A percentile compares a stretch with the other conserved stretches of the same genome.
Conservation (phyloP, 2,888 invertebrate species). For the Drosophila subsilvestris region DNA sequence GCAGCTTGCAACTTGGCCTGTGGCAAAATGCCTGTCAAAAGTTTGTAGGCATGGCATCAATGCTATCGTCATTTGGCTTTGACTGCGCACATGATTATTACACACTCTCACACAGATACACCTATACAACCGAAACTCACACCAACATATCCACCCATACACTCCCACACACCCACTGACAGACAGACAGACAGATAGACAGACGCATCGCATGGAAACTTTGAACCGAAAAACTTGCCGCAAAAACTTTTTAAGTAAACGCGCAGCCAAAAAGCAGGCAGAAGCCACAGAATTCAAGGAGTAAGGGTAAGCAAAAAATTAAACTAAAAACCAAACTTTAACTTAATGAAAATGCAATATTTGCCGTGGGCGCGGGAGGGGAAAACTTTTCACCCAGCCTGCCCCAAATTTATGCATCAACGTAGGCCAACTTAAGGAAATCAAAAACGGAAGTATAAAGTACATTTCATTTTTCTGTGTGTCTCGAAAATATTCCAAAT, state of each 20-base stretch:
- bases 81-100: constrained; percentile 53
- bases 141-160: constrained; percentile 1
- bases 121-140: constrained; percentile 1
- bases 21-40: constrained; percentile 48
- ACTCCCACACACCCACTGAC: constrained; percentile 6
- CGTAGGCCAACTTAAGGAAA: constrained; percentile 36
- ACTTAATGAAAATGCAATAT: constrained; percentile 56
- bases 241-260: constrained; percentile 54
- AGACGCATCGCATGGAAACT: constrained; percentile 47
- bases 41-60: constrained; percentile 46
- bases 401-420: constrained; percentile 41
- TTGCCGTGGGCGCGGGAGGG: constrained; percentile 21
- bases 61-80: constrained; percentile 52
- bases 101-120: constrained; percentile 18
- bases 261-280: constrained; percentile 27
- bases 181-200: constrained; percentile 23
- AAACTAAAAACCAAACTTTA: constrained; percentile 54
- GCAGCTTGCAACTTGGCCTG: constrained; percentile 44
- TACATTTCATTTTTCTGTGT: not conserved
- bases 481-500: not conserved
- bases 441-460: constrained; percentile 19
- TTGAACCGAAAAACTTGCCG: constrained; percentile 48
- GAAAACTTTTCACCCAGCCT: constrained; percentile 33
- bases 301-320: constrained; percentile 40
- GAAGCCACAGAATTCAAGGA: not conserved